Evolutionary conservation across 2,797 vertebrate species (phyloP).

Genomic region (Vespertilio murinus): DNA sequence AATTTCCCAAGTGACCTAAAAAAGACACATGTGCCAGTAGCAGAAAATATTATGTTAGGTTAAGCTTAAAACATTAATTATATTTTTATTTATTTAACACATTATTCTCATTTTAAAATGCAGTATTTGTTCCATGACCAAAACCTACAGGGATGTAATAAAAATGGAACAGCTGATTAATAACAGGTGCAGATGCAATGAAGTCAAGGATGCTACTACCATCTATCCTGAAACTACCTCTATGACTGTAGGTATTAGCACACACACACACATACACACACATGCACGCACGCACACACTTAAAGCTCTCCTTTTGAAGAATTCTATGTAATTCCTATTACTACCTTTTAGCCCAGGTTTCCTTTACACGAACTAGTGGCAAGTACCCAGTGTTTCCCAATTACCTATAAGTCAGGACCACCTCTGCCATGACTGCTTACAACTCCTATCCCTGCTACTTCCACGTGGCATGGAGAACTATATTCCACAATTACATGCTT

Average conservation of each 20-base stretch:
- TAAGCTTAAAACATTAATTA: background rate
- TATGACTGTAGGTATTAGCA: background rate
- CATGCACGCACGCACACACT: background rate
- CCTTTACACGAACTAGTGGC: background rate
- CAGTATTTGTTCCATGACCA: background rate
- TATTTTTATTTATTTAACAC: background rate
- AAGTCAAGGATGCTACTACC: no score
- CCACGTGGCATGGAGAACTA: background rate
- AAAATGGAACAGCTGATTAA: background rate
- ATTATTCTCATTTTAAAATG: background rate
- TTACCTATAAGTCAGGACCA: background rate
- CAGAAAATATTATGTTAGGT: background rate
- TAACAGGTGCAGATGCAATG: fast-evolving
- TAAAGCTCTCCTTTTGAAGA: background rate
- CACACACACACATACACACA: background rate
- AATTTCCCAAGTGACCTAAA: no score
- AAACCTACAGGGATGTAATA: background rate
- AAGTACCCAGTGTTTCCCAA: background rate
- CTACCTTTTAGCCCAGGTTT: background rate
- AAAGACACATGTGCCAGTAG: background rate
- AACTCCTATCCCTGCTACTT: background rate
- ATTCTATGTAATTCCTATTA: background rate
- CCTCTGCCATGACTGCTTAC: background rate
- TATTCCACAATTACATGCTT: background rate
- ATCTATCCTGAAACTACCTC: background rate